Base-by-base conservation (phyloP, 2,888 invertebrate genomes). In the Tipula vernalis region DNA sequence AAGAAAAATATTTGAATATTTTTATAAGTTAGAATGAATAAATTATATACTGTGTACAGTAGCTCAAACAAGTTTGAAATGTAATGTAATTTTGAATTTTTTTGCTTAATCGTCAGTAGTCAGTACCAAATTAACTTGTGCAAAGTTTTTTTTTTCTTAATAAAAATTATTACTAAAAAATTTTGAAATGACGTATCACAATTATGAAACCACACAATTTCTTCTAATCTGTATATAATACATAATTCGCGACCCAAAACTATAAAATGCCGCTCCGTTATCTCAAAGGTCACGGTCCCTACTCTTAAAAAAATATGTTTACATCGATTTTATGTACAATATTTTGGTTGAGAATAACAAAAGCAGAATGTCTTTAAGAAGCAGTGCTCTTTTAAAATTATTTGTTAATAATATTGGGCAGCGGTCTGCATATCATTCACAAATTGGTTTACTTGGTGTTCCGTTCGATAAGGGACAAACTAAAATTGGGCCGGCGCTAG, bases 391-490 rank as follows among this genome's bases (percentile, higher is more conserved):
- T 71, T 71, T 71, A 71, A 71, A 28, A 71, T 71, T 71, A 71
- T 71, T 5, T 71, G 10, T 18, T 13, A 71, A 71, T 10, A 71
- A 71, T 28, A 28, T 71, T 71, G 15, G 51, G 2, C 71, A 71
- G 8, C 71, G 71, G n/a, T 18, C 1, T 10, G 5, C 28, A 10
- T 71, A 10, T 71, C 71, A 71, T 28, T 28, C 71, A 1, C 39
- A 85, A 91, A 93, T 96, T 85, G 96, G 96, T 71, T 93, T 96
- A 89, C 92, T 96, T 87, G 96, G 96, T n/a, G 96, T 96, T 47
- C 96, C 96, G 5, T 96, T 96, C 89, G 94, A 94, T 88, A 95
- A 95, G 89, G 96, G 96, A 0, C 96, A 96, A 88, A 86, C 87
- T 88, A 96, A 95, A 90, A 92, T 92, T 89, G 97, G 97, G 36